Conservation (phyloP, 2,797 vertebrate species). For the Enteromius anoplus region DNA sequence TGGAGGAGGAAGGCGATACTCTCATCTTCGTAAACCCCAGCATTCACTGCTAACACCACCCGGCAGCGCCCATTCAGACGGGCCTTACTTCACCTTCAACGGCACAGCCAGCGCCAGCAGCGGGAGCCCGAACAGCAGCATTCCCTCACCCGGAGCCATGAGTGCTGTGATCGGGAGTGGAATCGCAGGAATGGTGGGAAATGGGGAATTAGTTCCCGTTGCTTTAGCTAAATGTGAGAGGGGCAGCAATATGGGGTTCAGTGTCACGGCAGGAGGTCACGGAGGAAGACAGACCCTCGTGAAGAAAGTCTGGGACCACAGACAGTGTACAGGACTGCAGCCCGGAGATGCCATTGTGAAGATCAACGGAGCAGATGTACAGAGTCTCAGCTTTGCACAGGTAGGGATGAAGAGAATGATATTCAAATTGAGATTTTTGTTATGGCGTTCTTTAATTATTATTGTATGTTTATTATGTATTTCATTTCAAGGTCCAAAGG, state of each 20-base stretch:
- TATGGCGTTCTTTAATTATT: neutral
- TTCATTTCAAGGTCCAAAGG: slow-evolving; percentile 76
- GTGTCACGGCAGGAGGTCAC: slow-evolving; percentile 75
- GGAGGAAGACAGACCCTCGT: slow-evolving; percentile 75
- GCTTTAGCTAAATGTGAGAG: slow-evolving; percentile 72
- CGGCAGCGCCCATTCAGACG: slow-evolving; percentile 61
- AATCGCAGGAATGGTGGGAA: slow-evolving; percentile 11
- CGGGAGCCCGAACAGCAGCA: slow-evolving; percentile 53
- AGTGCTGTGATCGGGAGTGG: slow-evolving; percentile 48
- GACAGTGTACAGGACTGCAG: slow-evolving; percentile 79
- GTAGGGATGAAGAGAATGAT: slow-evolving; percentile 52
- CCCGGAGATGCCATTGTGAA: slow-evolving; percentile 79
- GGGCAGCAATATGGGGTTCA: slow-evolving; percentile 77
- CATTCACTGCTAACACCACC: slow-evolving; percentile 62
- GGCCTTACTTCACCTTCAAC: slow-evolving; percentile 72
- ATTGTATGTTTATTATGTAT: neutral
- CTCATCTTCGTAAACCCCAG: slow-evolving; percentile 68
- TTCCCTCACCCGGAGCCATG: slow-evolving; percentile 55
- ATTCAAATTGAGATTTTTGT: neutral
- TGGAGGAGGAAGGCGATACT: slow-evolving; percentile 57
- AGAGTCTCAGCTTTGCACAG: slow-evolving; percentile 79
- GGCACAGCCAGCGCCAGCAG: slow-evolving; percentile 70
- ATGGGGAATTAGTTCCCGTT: slow-evolving; percentile 76
- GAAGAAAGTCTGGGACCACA: slow-evolving; percentile 80
- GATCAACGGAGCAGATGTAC: slow-evolving; percentile 83